Conservation (phyloP, 2,797 vertebrate genomes). For the Siniperca obscura region DNA sequence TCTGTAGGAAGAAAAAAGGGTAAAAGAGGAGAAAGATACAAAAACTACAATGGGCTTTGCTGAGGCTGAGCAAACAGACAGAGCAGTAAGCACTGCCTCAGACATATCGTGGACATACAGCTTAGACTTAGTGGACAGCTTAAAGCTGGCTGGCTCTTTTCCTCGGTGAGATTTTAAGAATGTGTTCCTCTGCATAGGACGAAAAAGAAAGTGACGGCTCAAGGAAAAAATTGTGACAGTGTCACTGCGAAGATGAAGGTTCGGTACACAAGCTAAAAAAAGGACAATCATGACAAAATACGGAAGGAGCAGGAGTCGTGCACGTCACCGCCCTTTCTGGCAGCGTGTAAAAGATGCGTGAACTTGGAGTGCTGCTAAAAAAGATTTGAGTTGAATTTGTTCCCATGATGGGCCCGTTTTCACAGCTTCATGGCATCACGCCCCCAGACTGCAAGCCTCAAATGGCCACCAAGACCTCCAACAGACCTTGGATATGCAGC, state of each 20-base stretch:
- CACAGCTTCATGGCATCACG: constrained; percentile 12
- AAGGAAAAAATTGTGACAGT: constrained; percentile 49
- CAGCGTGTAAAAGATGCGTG: constrained; percentile 6
- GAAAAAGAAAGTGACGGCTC: constrained; percentile 35
- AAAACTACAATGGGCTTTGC: constrained; percentile 67
- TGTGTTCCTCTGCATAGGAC: constrained; percentile 19
- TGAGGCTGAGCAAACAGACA: constrained; percentile 61
- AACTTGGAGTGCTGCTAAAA: constrained; percentile 15
- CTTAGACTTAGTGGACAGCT: constrained; percentile 73
- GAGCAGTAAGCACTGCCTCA: constrained; percentile 60
- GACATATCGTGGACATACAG: constrained; percentile 71
- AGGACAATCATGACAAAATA: constrained; percentile 22
- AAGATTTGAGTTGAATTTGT: constrained; percentile 24
- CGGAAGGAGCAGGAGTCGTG: constrained; percentile 12
- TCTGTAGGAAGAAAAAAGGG: constrained; percentile 43
- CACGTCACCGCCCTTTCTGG: constrained; percentile 16
- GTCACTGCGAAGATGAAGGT: constrained; percentile 39
- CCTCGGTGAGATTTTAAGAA: constrained; percentile 42
- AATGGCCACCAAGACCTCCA: constrained; percentile 56
- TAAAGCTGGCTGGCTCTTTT: constrained; percentile 48
- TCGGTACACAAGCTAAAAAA: constrained; percentile 18
- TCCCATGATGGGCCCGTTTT: background rate
- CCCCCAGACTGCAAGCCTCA: constrained; percentile 29
- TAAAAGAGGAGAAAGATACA: constrained; percentile 40
- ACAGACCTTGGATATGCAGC: constrained; percentile 57